Percentiles rank a stretch among this genome's conserved stretches.
These are phyloP conservation scores for Ochropleura plecta DNA, from an alignment of 2,888 invertebrate genomes.

Conservation along the genomic window DNA sequence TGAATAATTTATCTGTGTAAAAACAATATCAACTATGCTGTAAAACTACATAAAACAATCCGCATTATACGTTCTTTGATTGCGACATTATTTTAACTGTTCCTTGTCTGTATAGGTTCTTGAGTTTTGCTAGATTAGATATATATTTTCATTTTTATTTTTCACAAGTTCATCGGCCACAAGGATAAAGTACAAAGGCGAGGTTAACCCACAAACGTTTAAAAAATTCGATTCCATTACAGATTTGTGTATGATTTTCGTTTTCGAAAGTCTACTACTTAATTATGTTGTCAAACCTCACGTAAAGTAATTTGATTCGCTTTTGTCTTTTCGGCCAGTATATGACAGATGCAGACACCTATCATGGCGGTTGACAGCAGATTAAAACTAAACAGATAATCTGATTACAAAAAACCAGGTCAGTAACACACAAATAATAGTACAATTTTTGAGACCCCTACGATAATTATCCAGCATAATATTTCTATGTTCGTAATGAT, in stretches of 20 bases:
- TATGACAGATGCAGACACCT: background rate
- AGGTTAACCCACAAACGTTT: background rate
- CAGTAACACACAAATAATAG: background rate
- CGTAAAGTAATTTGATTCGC: constrained; percentile 5
- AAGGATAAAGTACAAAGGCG: background rate
- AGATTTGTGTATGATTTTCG: constrained; percentile 10
- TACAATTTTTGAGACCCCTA: background rate
- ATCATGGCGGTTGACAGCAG: background rate
- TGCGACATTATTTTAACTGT: background rate
- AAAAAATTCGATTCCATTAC: background rate
- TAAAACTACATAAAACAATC: background rate
- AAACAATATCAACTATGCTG: constrained; percentile 8
- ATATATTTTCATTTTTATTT: background rate
- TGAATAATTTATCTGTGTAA: constrained; percentile 27
- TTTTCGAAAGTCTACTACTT: background rate
- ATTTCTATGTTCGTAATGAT: constrained; percentile 24
- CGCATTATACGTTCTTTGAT: background rate
- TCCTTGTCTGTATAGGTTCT: background rate
- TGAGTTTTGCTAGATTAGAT: background rate
- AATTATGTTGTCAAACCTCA: constrained; percentile 1
- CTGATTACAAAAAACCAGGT: background rate
- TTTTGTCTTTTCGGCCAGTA: background rate
- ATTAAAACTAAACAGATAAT: background rate
- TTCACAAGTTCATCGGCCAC: background rate
- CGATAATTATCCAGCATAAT: constrained; percentile 9